Percentiles rank a stretch among this genome's conserved stretches.
Evolutionary conservation across 2,888 invertebrate species (phyloP).

Genomic region (Himalopsyche tibetana): DNA sequence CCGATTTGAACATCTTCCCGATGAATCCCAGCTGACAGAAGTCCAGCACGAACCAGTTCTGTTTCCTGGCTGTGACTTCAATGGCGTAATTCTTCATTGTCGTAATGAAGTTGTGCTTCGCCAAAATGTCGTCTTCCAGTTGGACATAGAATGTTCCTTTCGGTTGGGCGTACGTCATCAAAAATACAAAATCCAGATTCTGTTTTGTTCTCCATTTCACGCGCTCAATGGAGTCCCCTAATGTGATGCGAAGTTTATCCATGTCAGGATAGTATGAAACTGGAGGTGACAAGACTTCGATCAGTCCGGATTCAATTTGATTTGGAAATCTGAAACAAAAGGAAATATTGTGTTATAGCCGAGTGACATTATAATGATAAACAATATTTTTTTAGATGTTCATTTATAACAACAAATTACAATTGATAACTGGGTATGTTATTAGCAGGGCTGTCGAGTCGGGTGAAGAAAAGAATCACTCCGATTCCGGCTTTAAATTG

Average conservation of each 20-base stretch:
- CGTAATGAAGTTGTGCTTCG: constrained; percentile 88
- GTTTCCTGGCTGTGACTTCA: constrained; percentile 83
- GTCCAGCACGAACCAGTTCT: constrained; percentile 92
- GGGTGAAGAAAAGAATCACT: no score
- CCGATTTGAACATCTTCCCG: constrained; percentile 94
- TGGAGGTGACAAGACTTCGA: constrained; percentile 93
- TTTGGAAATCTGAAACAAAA: constrained; percentile 81
- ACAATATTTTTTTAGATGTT: no score
- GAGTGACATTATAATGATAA: no score
- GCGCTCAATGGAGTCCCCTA: constrained; percentile 91
- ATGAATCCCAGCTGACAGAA: constrained; percentile 97
- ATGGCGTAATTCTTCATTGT: constrained; percentile 91
- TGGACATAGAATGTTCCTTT: constrained; percentile 94
- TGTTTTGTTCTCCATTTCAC: constrained; percentile 96
- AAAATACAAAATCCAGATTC: constrained; percentile 93
- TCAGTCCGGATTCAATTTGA: constrained; percentile 86
- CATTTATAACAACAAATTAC: no score
- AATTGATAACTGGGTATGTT: no score
- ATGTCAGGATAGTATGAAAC: constrained; percentile 92
- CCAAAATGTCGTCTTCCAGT: constrained; percentile 95
- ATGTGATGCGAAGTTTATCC: constrained; percentile 83
- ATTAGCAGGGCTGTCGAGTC: no score
- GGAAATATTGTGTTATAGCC: background rate
- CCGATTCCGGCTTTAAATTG: no score
- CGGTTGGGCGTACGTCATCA: constrained; percentile 95